These are phyloP conservation scores for Parthenolecanium corni DNA, from an alignment of 2,888 invertebrate genomes.

Conservation along the genomic window DNA sequence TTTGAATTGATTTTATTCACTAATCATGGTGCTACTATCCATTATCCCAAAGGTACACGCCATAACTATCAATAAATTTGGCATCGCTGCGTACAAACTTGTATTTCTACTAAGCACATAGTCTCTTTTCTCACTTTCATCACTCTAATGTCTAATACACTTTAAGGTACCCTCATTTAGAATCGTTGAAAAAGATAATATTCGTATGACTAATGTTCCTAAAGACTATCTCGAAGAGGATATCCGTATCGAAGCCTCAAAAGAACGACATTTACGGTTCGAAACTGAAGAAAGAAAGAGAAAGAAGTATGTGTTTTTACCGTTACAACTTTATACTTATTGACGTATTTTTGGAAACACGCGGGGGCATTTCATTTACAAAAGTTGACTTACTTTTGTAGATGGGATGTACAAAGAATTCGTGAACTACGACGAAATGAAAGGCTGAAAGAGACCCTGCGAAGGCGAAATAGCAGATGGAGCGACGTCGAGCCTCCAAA, in stretches of 20 bases:
- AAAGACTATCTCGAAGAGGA: conserved; percentile 23
- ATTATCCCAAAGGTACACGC: too few relatives aligned
- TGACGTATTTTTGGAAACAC: neutral
- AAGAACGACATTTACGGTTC: conserved; percentile 33
- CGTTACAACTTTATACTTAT: neutral
- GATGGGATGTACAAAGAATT: conserved; percentile 85
- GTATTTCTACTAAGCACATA: too few relatives aligned
- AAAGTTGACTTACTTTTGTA: conserved; percentile 38
- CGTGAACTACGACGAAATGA: conserved; percentile 77
- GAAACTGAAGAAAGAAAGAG: conserved; percentile 32
- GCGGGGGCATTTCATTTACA: too few relatives aligned
- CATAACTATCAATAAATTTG: too few relatives aligned
- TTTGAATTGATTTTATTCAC: too few relatives aligned
- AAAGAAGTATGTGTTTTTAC: conserved; percentile 28
- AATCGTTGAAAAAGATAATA: conserved; percentile 8
- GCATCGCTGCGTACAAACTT: too few relatives aligned
- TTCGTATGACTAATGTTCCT: conserved; percentile 6
- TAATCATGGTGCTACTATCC: too few relatives aligned
- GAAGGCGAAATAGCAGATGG: conserved; percentile 18
- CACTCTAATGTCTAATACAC: too few relatives aligned
- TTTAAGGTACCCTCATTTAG: conserved; percentile 17
- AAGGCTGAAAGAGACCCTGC: conserved; percentile 44
- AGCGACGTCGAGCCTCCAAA: conserved; percentile 21
- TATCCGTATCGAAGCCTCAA: conserved; percentile 11
- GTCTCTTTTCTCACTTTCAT: too few relatives aligned